Conservation (phyloP, 2,113 vertebrate genomes). For the Rhabdomys dilectus region DNA sequence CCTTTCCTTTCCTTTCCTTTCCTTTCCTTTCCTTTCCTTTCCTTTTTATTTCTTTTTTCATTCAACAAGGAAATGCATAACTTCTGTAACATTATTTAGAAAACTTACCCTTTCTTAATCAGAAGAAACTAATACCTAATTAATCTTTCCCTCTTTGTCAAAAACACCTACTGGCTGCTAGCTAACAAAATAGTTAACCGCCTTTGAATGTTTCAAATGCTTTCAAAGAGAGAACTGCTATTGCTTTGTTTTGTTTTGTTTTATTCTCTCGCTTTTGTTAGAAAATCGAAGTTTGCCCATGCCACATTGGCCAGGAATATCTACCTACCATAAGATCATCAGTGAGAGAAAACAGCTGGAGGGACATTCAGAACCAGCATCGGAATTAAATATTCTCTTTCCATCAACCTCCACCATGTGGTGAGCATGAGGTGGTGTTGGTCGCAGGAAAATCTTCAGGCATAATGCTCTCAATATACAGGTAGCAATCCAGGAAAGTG, state of each 20-base stretch:
- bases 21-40: background rate
- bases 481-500: background rate
- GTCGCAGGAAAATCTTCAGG: background rate
- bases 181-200: background rate
- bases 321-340: background rate
- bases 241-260: background rate
- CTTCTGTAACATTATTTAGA: constrained; percentile 16
- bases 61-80: constrained; percentile 13
- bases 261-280: constrained; percentile 36
- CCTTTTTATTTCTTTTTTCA: background rate
- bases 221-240: constrained; percentile 17
- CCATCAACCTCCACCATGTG: background rate
- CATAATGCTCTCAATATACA: background rate
- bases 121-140: background rate
- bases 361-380: background rate
- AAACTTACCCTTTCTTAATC: constrained; percentile 52
- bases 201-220: constrained; percentile 11
- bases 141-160: constrained; percentile 50
- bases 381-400: constrained; percentile 16
- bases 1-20: background rate
- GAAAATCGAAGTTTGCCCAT: background rate
- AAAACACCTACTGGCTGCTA: constrained; percentile 14
- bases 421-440: background rate
- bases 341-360: background rate
- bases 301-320: constrained; percentile 6